Conservation (phyloP, 2,888 invertebrate genomes). For the Monoplex corrugatus region DNA sequence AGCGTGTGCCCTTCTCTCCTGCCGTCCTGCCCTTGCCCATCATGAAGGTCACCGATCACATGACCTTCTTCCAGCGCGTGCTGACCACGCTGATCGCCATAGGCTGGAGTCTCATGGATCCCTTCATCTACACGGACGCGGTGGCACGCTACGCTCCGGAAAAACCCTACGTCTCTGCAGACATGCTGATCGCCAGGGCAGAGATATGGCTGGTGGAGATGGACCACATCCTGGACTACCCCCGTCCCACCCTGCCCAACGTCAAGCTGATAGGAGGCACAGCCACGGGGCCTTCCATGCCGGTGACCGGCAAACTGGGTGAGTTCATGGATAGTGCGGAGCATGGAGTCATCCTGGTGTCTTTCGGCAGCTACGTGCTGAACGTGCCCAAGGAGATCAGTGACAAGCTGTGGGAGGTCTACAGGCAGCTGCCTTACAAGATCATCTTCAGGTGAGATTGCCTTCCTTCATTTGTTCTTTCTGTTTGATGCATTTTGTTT, state of each 20-base stretch:
- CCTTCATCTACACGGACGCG: conserved; percentile 52
- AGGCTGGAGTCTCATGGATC: conserved; percentile 42
- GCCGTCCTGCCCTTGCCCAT: conserved; percentile 40
- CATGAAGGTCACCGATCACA: conserved; percentile 44
- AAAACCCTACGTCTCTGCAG: conserved; percentile 52
- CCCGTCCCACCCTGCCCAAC: conserved; percentile 60
- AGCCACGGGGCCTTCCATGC: conserved; percentile 58
- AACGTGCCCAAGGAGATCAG: conserved; percentile 47
- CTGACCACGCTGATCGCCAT: conserved; percentile 33
- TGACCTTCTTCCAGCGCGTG: conserved; percentile 53
- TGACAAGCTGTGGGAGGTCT: conserved; percentile 54
- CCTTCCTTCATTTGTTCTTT: too few species aligned
- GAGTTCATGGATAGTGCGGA: conserved; percentile 57
- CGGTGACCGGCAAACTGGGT: conserved; percentile 57
- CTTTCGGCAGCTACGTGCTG: conserved; percentile 61
- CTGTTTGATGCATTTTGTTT: too few species aligned
- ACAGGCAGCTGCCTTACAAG: conserved; percentile 52
- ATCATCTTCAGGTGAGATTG: conserved; percentile 57
- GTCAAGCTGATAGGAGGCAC: conserved; percentile 62
- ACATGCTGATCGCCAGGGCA: conserved; percentile 50
- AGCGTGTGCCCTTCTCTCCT: conserved; percentile 54
- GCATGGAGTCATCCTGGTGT: conserved; percentile 62
- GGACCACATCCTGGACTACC: conserved; percentile 63
- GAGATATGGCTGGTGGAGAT: conserved; percentile 58
- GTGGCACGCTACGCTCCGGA: conserved; percentile 58